Conservation (phyloP, 1,140 invertebrate genomes). For the Habropoda laboriosa region DNA sequence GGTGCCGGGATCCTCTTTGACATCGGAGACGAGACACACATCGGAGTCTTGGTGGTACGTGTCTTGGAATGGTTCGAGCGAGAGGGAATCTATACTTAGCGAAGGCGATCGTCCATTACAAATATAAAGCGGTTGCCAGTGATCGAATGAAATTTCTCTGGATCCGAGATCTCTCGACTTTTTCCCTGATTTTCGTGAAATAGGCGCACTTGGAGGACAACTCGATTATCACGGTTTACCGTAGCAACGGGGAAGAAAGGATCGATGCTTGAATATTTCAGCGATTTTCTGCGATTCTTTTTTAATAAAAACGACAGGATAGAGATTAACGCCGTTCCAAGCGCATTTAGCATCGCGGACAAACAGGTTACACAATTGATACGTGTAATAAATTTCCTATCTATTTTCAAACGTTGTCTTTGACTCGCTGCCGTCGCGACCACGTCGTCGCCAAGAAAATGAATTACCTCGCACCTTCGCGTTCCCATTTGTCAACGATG, state of each 20-base stretch:
- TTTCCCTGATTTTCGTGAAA: not conserved
- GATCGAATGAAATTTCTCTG: constrained; percentile 4
- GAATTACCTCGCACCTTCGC: not conserved
- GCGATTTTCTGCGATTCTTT: not conserved
- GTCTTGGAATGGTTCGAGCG: constrained; percentile 72
- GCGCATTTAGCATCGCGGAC: too few relatives aligned
- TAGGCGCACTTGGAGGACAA: not conserved
- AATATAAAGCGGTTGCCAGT: constrained; percentile 63
- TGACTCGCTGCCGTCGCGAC: not conserved
- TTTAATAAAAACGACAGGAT: not conserved
- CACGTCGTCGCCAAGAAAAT: constrained; percentile 15
- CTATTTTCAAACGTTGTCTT: constrained; percentile 30
- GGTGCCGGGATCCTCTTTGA: constrained; percentile 57
- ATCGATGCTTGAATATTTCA: not conserved
- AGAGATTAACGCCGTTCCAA: not conserved
- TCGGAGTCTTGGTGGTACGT: constrained; percentile 51
- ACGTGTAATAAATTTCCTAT: not conserved
- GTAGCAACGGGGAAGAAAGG: fast-evolving
- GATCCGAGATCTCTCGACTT: not conserved
- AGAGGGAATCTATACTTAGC: constrained; percentile 74
- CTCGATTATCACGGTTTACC: not conserved
- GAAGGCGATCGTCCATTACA: constrained; percentile 62
- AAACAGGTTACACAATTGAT: constrained; percentile 17
- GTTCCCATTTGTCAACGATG: not conserved
- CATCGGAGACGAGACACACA: constrained; percentile 62